A percentile compares a stretch with the other conserved stretches of the same genome.
Conservation (phyloP, 1,140 invertebrate genomes). For the Psilanteris sp. region DNA sequence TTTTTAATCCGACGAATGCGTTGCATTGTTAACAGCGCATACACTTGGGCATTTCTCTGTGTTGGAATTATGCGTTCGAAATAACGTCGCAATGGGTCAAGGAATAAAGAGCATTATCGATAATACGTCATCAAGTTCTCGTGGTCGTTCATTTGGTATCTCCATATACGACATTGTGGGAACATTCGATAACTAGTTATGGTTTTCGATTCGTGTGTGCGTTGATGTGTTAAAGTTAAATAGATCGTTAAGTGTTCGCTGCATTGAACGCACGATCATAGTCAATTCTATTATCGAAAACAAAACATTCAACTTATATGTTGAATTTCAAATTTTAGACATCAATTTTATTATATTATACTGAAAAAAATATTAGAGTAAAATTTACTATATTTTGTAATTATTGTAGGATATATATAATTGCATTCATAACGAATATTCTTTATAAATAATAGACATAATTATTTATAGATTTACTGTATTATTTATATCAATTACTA, state of each 20-base stretch:
- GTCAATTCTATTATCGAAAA: no score
- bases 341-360: no score
- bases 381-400: no score
- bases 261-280: no score
- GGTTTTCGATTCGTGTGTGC: conserved; percentile 1
- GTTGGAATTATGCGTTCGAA: conserved; percentile 25
- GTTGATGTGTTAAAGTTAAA: background rate
- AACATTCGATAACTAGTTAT: conserved; percentile 48
- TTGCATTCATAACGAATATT: no score
- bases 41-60: conserved; percentile 24
- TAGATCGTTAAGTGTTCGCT: background rate
- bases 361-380: no score
- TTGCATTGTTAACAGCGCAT: conserved; percentile 14
- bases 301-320: no score
- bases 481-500: no score
- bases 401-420: no score
- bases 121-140: conserved; percentile 55
- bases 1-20: conserved; percentile 15
- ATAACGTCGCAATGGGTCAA: conserved; percentile 58
- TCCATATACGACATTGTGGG: conserved; percentile 47
- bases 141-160: conserved; percentile 33
- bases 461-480: no score
- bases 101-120: conserved; percentile 55
- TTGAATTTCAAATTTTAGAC: no score
- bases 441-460: no score